Evolutionary conservation across 1,140 invertebrate genomes (phyloP), one percentile per base, ranked within the genome.

Genomic region (Schlechtendalia chinensis): DNA sequence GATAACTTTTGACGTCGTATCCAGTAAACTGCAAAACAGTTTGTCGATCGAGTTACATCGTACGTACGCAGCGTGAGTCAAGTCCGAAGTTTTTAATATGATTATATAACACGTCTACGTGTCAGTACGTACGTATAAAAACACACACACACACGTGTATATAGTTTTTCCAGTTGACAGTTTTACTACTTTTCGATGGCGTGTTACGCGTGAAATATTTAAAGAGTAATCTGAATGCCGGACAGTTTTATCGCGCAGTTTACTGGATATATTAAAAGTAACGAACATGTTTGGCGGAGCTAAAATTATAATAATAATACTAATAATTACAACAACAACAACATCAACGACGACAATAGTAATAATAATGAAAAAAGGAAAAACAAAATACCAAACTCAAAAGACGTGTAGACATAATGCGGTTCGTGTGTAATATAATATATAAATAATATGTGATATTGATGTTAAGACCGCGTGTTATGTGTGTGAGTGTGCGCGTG

Each of bases 281-380:
- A 39, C 39, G 63, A 19, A 22, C 22, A 32, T 39, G 12, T 39
- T 39, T 5, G 19, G 19, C 27, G 19, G 32, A 10, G 29, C 39
- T 39, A n/a, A n/a, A n/a, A n/a, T n/a, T n/a, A n/a, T n/a, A n/a
- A n/a, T n/a, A n/a, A n/a, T n/a, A n/a, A n/a, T n/a, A n/a, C n/a
- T n/a, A n/a, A n/a, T n/a, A n/a, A n/a, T n/a, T n/a, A n/a, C n/a
- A n/a, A n/a, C n/a, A 65, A 65, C n/a, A n/a, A n/a, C n/a, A n/a
- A n/a, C n/a, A n/a, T n/a, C n/a, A n/a, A n/a, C n/a, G n/a, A n/a
- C n/a, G n/a, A 65, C n/a, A 45, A 39, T 65, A 65, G 39, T 17
- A 22, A 58, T 24, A 19, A 69, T 69, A 50, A 69, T 69, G 27
- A 69, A 24, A 50, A 69, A 22, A 50, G 22, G n/a, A 47, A 69